A percentile compares a stretch with the other conserved stretches of the same genome.
These are phyloP conservation scores for Leptopilina myrica DNA, from an alignment of 2,888 invertebrate species.

Conservation along the genomic window DNA sequence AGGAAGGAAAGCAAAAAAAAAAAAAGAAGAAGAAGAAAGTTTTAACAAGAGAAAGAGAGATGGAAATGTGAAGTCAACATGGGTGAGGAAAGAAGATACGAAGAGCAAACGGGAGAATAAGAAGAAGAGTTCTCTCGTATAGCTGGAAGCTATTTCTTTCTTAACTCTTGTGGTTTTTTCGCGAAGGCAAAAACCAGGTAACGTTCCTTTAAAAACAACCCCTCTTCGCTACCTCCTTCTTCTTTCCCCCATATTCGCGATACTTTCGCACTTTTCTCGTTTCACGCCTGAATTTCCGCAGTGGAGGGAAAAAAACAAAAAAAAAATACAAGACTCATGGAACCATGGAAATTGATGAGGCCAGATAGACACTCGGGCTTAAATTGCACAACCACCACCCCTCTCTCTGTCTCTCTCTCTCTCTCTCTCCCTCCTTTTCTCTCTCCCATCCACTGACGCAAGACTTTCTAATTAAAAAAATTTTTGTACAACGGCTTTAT, in stretches of 20 bases:
- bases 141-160: conserved; percentile 50
- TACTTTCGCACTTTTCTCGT: conserved; percentile 59
- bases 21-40: conserved; percentile 60
- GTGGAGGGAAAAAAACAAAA: neutral
- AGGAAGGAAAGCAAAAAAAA: too few species aligned
- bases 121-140: conserved; percentile 57
- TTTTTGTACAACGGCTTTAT: conserved; percentile 34
- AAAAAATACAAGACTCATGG: conserved; percentile 28
- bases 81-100: too few species aligned
- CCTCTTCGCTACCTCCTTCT: too few species aligned
- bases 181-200: conserved; percentile 31
- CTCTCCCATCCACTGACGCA: neutral
- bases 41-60: conserved; percentile 68
- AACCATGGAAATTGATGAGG: conserved; percentile 48
- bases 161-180: conserved; percentile 42
- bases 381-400: conserved; percentile 18
- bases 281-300: conserved; percentile 57
- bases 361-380: conserved; percentile 31
- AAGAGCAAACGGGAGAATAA: neutral
- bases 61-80: neutral
- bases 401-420: neutral
- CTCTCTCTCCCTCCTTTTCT: too few species aligned
- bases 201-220: neutral
- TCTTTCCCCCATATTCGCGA: conserved; percentile 41
- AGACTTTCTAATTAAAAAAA: conserved; percentile 38